These are phyloP conservation scores for Phymorhynchus buccinoides DNA, from an alignment of 1,140 invertebrate species.

Conservation along the genomic window DNA sequence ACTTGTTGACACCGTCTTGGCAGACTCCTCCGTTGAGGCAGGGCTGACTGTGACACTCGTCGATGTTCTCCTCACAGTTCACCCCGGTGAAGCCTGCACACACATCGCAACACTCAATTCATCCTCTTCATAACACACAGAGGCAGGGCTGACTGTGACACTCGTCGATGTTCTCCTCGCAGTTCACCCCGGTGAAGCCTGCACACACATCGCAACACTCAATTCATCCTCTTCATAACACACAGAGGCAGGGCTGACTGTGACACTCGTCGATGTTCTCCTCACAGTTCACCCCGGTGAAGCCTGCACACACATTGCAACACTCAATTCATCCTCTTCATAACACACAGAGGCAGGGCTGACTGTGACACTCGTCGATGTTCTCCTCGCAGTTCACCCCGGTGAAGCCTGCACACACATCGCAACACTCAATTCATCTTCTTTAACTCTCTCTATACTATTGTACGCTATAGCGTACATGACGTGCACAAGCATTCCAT, in stretches of 20 bases:
- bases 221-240: too few species aligned
- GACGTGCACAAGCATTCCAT: too few species aligned
- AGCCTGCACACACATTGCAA: too few species aligned
- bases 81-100: neutral
- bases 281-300: slow-evolving; percentile 1
- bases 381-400: slow-evolving; percentile 1
- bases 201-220: too few species aligned
- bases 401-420: too few species aligned
- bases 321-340: too few species aligned
- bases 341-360: too few species aligned
- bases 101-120: too few species aligned
- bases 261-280: neutral
- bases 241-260: neutral
- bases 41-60: slow-evolving; percentile 9
- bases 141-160: slow-evolving; percentile 3
- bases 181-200: slow-evolving; percentile 13
- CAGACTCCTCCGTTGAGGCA: slow-evolving; percentile 86
- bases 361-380: neutral
- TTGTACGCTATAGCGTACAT: too few species aligned
- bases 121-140: too few species aligned
- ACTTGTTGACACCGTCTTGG: slow-evolving; percentile 74
- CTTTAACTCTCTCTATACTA: too few species aligned
- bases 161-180: neutral
- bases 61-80: slow-evolving; percentile 6
- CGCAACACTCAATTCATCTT: too few species aligned